phyloP scores from a whole-genome alignment of 1,140 invertebrate genomes.

The Drosophila arawakana region DNA sequence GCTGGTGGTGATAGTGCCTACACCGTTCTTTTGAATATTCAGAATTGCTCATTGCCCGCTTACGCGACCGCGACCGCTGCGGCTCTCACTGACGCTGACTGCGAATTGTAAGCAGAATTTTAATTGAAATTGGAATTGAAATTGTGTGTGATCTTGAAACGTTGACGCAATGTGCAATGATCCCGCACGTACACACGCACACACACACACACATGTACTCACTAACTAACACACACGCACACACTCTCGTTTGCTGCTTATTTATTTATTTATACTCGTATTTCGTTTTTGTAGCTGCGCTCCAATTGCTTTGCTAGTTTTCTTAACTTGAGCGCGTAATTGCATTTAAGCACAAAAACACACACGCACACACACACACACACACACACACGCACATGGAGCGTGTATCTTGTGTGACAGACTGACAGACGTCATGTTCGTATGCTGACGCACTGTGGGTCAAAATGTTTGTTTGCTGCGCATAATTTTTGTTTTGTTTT shows the following conservation, averaged over 20 bases:
- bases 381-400: background rate
- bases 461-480: conserved; percentile 6
- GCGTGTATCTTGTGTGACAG: conserved; percentile 47
- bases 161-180: conserved; percentile 81
- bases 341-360: conserved; percentile 73
- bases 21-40: conserved; percentile 51
- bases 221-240: conserved; percentile 35
- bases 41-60: conserved; percentile 56
- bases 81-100: conserved; percentile 13
- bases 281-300: conserved; percentile 56
- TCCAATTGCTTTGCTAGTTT: conserved; percentile 70
- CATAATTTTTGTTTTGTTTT: background rate
- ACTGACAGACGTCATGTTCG: conserved; percentile 53
- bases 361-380: conserved; percentile 42
- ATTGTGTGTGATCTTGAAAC: conserved; percentile 81
- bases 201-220: conserved; percentile 29
- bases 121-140: conserved; percentile 38
- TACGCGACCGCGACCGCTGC: conserved; percentile 37
- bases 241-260: conserved; percentile 27
- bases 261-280: conserved; percentile 52
- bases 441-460: conserved; percentile 68
- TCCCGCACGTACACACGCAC: conserved; percentile 63
- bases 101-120: conserved; percentile 30
- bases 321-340: conserved; percentile 77
- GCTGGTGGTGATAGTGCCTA: conserved; percentile 22